Evolutionary conservation across 2,113 vertebrate genomes (phyloP).

Genomic region (Xenopus borealis): DNA sequence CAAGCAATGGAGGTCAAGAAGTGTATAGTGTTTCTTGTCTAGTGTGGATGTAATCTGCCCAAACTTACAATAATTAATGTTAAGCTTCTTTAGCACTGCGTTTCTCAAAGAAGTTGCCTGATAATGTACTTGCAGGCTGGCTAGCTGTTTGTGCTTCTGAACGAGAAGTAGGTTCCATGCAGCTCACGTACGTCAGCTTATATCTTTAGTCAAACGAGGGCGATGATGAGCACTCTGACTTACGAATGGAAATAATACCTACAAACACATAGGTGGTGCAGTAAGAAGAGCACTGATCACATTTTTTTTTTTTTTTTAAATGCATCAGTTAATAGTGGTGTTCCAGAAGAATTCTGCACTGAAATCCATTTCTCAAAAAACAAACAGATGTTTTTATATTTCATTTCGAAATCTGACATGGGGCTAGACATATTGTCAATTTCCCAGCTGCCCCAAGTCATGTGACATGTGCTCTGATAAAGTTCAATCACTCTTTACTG

Average conservation of each 20-base stretch:
- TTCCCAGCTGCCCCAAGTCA: too few species aligned
- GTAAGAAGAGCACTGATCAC: conserved; percentile 15
- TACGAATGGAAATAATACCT: conserved; percentile 66
- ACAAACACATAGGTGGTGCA: conserved; percentile 53
- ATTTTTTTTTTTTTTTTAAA: too few species aligned
- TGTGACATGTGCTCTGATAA: too few species aligned
- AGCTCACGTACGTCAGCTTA: conserved; percentile 85
- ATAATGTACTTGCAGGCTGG: conserved; percentile 98
- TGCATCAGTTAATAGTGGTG: too few species aligned
- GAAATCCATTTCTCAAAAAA: too few species aligned
- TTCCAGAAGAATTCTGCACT: too few species aligned
- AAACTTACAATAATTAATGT: conserved; percentile 99
- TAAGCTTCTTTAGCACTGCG: conserved; percentile 99
- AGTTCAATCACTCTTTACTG: too few species aligned
- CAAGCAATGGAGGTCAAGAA: conserved; percentile 98
- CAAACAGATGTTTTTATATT: too few species aligned
- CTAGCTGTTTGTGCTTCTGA: conserved; percentile 91
- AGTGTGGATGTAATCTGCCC: conserved; percentile 98
- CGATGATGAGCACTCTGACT: conserved; percentile 80
- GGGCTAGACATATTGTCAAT: too few species aligned
- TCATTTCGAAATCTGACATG: too few species aligned
- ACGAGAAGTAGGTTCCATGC: conserved; percentile 77
- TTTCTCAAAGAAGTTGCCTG: conserved; percentile 96
- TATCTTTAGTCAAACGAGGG: conserved; percentile 89
- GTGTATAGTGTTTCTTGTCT: conserved; percentile 95